Conservation (phyloP, 64 coral and sea anemone genomes). For the Porites lutea region DNA sequence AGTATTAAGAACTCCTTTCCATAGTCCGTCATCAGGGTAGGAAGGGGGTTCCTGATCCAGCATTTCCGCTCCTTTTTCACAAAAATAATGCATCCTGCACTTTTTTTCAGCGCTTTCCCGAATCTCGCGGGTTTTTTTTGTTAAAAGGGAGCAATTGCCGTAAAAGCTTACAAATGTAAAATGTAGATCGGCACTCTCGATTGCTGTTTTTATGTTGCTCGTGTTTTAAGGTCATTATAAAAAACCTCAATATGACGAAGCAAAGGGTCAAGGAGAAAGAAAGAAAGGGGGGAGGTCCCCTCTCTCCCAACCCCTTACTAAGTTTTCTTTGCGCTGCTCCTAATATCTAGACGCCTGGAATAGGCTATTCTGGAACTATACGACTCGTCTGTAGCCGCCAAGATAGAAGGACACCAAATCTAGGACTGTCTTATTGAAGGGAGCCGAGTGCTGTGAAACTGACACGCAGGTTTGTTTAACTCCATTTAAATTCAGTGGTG, state of each 20-base stretch:
- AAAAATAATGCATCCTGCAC: no score
- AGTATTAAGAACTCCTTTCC: not conserved
- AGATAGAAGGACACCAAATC: not conserved
- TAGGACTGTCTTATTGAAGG: no score
- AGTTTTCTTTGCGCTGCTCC: conserved; percentile 11
- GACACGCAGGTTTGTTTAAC: no score
- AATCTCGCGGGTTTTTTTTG: no score
- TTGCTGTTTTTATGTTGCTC: no score
- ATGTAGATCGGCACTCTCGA: conserved; percentile 17
- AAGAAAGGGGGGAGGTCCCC: not conserved
- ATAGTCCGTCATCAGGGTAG: no score
- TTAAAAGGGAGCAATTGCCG: not conserved
- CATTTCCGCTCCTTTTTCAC: no score
- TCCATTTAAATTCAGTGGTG: no score
- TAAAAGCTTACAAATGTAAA: conserved; percentile 12
- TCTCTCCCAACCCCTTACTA: conserved; percentile 18
- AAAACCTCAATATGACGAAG: not conserved
- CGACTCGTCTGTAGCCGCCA: not conserved
- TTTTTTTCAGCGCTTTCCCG: no score
- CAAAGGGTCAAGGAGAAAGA: conserved; percentile 17
- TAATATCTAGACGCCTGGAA: conserved; percentile 23
- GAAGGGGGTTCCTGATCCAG: no score
- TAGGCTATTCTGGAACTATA: conserved; percentile 14
- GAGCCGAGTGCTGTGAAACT: no score
- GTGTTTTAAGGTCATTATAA: conserved; percentile 20